These are phyloP conservation scores for Tipula vernalis DNA, from an alignment of 2,888 invertebrate species.

Conservation along the genomic window DNA sequence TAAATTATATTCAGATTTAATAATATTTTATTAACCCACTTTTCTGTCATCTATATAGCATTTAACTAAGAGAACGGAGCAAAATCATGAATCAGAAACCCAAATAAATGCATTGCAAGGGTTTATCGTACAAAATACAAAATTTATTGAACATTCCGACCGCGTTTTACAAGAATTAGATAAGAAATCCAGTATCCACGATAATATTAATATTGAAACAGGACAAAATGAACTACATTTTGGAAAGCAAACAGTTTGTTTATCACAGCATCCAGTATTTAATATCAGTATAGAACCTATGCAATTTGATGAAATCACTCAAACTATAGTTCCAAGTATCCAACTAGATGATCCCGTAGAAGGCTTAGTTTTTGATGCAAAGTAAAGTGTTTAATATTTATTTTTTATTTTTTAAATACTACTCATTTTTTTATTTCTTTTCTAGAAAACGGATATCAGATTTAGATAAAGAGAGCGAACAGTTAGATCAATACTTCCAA, in stretches of 20 bases:
- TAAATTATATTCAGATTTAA: not conserved
- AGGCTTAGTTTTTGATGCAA: constrained; percentile 20
- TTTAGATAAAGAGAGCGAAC: constrained; percentile 30
- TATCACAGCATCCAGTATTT: not conserved
- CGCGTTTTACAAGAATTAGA: not conserved
- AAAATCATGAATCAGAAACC: not conserved
- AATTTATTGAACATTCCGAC: not conserved
- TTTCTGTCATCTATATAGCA: not conserved
- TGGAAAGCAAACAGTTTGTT: not conserved
- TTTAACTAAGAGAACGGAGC: not conserved
- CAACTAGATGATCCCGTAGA: not conserved
- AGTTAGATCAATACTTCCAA: constrained; percentile 28
- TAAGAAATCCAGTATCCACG: not conserved
- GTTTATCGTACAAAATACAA: not conserved
- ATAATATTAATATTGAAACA: not conserved
- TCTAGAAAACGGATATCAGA: constrained; percentile 23
- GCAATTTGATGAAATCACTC: not conserved
- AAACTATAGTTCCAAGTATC: not conserved
- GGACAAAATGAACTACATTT: not conserved
- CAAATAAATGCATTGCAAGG: not conserved
- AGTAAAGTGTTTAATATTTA: constrained; percentile 17
- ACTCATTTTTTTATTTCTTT: not conserved
- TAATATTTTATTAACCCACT: not conserved
- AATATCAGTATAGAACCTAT: not conserved
- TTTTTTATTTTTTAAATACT: not conserved